A percentile compares a stretch with the other conserved stretches of the same genome.
Conservation (phyloP, 2,888 invertebrate species). For the Troides oblongomaculatus region DNA sequence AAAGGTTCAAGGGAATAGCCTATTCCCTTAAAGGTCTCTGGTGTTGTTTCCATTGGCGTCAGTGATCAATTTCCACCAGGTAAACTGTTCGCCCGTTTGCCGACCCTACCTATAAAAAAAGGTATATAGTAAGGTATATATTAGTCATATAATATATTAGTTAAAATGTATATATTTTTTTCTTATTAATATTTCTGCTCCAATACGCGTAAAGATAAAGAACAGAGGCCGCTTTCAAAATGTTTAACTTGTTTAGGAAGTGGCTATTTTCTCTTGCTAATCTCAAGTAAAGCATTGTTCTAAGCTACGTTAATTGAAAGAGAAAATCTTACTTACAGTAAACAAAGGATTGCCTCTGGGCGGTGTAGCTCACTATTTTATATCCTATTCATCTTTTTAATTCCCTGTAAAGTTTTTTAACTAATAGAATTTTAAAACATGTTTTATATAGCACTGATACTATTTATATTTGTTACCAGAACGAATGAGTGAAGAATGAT, state of each 20-base stretch:
- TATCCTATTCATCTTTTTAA: not conserved
- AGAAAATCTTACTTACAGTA: constrained; percentile 13
- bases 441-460: not conserved
- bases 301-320: constrained; percentile 16
- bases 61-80: no score
- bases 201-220: not conserved
- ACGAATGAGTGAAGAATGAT: no score
- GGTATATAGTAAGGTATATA: no score
- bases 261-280: not conserved
- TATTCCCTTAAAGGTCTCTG: no score
- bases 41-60: no score
- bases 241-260: constrained; percentile 1
- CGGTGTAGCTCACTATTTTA: constrained; percentile 6
- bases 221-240: not conserved
- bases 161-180: no score
- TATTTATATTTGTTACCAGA: not conserved
- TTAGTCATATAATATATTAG: no score
- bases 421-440: not conserved
- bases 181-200: no score
- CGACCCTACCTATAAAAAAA: no score
- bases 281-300: constrained; percentile 18
- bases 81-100: no score
- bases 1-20: no score
- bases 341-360: constrained; percentile 23
- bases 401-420: constrained; percentile 8